These are phyloP conservation scores for Drosophila imparisetae DNA, from an alignment of 2,888 invertebrate genomes.

Conservation along the genomic window DNA sequence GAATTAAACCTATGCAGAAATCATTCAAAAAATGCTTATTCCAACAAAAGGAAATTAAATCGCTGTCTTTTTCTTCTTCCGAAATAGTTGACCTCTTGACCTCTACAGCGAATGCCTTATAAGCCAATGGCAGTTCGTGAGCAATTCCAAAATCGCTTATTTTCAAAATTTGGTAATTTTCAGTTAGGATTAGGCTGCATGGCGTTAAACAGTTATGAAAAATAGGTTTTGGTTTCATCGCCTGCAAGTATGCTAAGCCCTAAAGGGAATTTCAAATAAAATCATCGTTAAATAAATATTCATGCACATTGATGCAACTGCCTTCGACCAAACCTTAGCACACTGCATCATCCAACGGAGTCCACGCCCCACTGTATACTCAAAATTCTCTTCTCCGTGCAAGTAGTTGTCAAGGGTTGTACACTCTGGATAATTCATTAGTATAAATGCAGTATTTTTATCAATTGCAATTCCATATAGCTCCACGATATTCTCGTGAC, in stretches of 20 bases:
- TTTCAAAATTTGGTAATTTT: neutral
- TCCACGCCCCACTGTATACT: neutral
- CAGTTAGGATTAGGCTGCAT: neutral
- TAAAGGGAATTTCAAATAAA: neutral
- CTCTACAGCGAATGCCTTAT: too few relatives aligned
- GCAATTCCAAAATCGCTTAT: neutral
- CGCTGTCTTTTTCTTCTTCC: too few relatives aligned
- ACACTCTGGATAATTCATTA: constrained; percentile 3
- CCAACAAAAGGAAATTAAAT: too few relatives aligned
- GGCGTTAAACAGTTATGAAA: neutral
- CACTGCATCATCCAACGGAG: constrained; percentile 19
- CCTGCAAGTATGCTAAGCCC: neutral
- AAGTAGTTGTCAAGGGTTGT: constrained; percentile 8
- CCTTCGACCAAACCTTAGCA: neutral
- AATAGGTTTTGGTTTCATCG: neutral
- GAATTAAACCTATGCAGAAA: neutral
- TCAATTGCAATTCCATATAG: constrained; percentile 2
- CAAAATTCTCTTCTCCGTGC: constrained; percentile 2
- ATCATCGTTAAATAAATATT: neutral
- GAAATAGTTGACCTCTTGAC: too few relatives aligned
- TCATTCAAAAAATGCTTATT: neutral
- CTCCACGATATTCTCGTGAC: constrained; percentile 10
- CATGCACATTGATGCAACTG: neutral
- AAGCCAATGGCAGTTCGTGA: neutral
- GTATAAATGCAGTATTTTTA: neutral